Evolutionary conservation across 2,113 vertebrate genomes (phyloP), one percentile per base, ranked within the genome.

Genomic region (rat (Rattus norvegicus)): DNA sequence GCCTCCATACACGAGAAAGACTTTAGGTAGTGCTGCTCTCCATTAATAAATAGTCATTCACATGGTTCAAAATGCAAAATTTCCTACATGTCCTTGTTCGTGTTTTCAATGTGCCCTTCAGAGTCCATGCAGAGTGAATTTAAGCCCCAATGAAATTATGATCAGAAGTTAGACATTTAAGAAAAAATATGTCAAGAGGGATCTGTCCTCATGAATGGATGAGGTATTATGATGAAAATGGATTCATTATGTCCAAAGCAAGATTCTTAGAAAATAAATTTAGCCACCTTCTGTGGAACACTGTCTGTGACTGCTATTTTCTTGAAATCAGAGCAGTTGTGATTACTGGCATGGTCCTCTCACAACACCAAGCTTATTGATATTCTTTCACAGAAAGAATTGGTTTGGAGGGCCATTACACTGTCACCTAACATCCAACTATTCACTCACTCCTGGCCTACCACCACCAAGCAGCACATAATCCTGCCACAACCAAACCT

Each of bases 31-130:
- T 56, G 19, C n/a, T 56, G 69, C 36, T 76, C 30, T 86, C 43
- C 1, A 65, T 76, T 75, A 80, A 93, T 86, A 19, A 83, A 88
- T 52, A 73, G 7, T 49, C 28, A 83, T 91, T 70, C 26, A 69
- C 17, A 36, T 63, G 30, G 69, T 80, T 81, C 75, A 79, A 96
- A 95, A 90, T 59, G 22, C 52, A 80, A 87, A 93, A 52, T 11
- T 88, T 87, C 52, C 77, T 87, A 77, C 88, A 69, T 67, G 4
- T 22, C 33, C 2, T 70, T 54, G 8, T 59, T 69, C 28, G 54
- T 59, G 26, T 19, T 84, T 59, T 92, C 28, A 72, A 61, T 72
- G 26, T 59, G 36, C 33, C 28, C 10, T 39, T 52, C n/a, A 72
- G 54, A 30, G 24, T 33, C 52, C 65, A 59, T 33, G 17, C 7